Evolutionary conservation across 2,888 invertebrate genomes (phyloP).

Genomic region (Sphinx pinastri): DNA sequence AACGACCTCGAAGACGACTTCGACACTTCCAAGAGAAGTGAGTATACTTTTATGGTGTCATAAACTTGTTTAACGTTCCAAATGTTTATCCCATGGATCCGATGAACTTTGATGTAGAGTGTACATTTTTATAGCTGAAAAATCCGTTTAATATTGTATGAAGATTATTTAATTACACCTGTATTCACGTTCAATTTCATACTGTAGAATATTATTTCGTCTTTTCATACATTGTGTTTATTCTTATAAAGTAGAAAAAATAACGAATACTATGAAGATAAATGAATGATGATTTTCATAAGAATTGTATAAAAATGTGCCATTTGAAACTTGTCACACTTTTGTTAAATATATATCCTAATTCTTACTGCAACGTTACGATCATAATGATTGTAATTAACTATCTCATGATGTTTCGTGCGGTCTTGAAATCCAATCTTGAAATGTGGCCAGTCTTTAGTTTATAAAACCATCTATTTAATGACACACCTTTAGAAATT

Average conservation of each 20-base stretch:
- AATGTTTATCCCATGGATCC: slow-evolving; percentile 43
- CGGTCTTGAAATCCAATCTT: too few species aligned
- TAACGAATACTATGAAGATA: too few species aligned
- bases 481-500: too few species aligned
- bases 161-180: slow-evolving; percentile 12
- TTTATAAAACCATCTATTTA: too few species aligned
- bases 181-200: neutral
- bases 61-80: slow-evolving; percentile 49
- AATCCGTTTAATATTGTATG: slow-evolving; percentile 8
- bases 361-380: too few species aligned
- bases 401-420: too few species aligned
- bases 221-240: neutral
- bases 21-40: slow-evolving; percentile 74
- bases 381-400: too few species aligned
- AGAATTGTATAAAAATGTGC: too few species aligned
- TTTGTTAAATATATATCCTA: too few species aligned
- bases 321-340: too few species aligned
- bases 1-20: slow-evolving; percentile 75
- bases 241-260: neutral
- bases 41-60: slow-evolving; percentile 52
- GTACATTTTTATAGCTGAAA: slow-evolving; percentile 26
- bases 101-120: slow-evolving; percentile 39
- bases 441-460: too few species aligned
- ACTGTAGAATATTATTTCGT: neutral
- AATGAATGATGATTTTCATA: too few species aligned